Evolutionary conservation across 1,140 invertebrate species (phyloP).

Genomic region (Macrobrachium rosenbergii): DNA sequence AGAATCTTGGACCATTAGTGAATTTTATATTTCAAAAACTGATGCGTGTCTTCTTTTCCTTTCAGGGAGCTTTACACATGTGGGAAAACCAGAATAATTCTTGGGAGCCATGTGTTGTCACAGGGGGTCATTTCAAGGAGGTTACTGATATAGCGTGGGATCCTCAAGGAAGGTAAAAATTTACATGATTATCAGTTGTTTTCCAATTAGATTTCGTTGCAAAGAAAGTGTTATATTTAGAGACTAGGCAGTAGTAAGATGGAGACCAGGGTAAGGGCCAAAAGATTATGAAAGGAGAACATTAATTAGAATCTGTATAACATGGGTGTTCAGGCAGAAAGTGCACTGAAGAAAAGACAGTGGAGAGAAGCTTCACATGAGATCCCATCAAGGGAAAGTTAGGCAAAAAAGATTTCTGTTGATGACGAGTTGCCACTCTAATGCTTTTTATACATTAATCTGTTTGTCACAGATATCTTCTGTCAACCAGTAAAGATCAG

Average conservation of each 20-base stretch:
- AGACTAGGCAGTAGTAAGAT: too few relatives aligned
- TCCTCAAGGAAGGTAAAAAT: slow-evolving; percentile 75
- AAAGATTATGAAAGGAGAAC: too few relatives aligned
- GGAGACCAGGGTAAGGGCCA: too few relatives aligned
- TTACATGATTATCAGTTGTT: neutral
- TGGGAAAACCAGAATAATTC: slow-evolving; percentile 78
- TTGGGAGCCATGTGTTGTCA: slow-evolving; percentile 82
- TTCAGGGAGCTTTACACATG: slow-evolving; percentile 90
- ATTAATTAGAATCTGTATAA: too few relatives aligned
- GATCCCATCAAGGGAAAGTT: too few relatives aligned
- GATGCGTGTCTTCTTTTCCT: neutral
- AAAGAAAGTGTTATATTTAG: neutral
- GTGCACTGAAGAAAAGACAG: neutral
- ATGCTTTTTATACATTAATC: neutral
- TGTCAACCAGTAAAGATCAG: slow-evolving; percentile 87
- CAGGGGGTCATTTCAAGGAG: slow-evolving; percentile 87
- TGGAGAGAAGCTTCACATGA: neutral
- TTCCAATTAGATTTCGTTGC: neutral
- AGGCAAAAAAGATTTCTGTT: neutral
- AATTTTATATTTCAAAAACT: neutral
- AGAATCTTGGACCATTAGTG: too few relatives aligned
- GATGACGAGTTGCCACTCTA: neutral
- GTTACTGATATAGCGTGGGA: slow-evolving; percentile 93
- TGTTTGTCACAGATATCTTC: slow-evolving; percentile 71
- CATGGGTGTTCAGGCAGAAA: neutral